Base-by-base conservation (phyloP, 2,888 invertebrate genomes). In the Tiphia femorata region DNA sequence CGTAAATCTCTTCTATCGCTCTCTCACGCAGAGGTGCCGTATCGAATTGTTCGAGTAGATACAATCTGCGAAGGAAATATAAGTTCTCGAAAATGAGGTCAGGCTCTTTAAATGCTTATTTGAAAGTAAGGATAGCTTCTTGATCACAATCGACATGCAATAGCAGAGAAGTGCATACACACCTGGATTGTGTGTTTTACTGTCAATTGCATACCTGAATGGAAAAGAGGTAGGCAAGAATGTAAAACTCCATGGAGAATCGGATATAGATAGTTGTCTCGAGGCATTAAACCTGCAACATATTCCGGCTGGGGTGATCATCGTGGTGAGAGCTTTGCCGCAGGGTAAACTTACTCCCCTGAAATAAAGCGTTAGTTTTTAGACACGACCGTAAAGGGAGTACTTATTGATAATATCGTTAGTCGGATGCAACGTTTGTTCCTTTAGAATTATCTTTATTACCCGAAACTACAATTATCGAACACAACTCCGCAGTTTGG, bases 401-500 rank as follows among this genome's bases (percentile, higher is more conserved):
- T n/a, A n/a, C n/a, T n/a, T n/a, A n/a, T n/a, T n/a, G n/a, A n/a
- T n/a, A n/a, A n/a, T n/a, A n/a, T n/a, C n/a, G n/a, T n/a, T n/a
- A n/a, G n/a, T n/a, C n/a, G n/a, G n/a, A n/a, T n/a, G n/a, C n/a
- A n/a, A n/a, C n/a, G 17, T 27, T 5, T 6, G 23, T 12, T 5
- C 4, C 27, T 48, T 35, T 44, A 8, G 10, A 10, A 12, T n/a
- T 21, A 6, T 5, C 1, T 3, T 14, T 43, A 3, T 8, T 51
- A 75, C 75, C 21, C 37, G 44, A 52, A 63, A 10, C 7, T 14
- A 41, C 67, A 73, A 30, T 69, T 49, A 1, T 8, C 16, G 23
- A 65, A 56, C 7, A 70, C 14, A n/a, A 33, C 30, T 8, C 44
- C 27, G 23, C 75, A 75, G 12, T 58, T 14, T 1, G 72, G 73